Evolutionary conservation across 2,797 vertebrate genomes (phyloP).

Genomic region (Enteromius paludinosus): DNA sequence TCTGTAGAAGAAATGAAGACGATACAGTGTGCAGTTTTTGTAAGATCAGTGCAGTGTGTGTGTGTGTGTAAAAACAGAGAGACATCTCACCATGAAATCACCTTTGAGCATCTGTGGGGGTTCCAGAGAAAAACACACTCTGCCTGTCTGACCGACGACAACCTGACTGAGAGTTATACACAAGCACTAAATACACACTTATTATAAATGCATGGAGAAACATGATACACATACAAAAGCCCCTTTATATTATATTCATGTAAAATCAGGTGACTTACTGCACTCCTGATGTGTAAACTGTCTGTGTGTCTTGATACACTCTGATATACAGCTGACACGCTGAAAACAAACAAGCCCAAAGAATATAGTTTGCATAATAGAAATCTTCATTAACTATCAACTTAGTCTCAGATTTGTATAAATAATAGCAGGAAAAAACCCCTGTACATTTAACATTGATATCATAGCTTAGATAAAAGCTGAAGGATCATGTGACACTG

Average conservation of each 20-base stretch:
- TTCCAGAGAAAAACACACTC: slow-evolving; percentile 83
- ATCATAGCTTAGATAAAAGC: background rate
- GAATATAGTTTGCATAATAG: background rate
- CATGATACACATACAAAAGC: background rate
- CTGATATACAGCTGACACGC: slow-evolving; percentile 87
- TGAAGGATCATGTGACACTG: too few relatives aligned
- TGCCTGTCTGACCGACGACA: slow-evolving; percentile 75
- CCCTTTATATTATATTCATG: background rate
- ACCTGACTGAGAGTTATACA: slow-evolving; percentile 73
- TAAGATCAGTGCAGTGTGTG: background rate
- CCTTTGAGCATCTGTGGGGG: slow-evolving; percentile 92
- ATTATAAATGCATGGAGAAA: background rate
- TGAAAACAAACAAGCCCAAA: slow-evolving; percentile 62
- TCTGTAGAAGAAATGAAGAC: slow-evolving; percentile 67
- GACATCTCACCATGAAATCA: slow-evolving; percentile 87
- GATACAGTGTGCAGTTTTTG: background rate
- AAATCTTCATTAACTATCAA: background rate
- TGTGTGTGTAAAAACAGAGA: background rate
- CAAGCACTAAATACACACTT: slow-evolving; percentile 31
- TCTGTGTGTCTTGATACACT: slow-evolving; percentile 89
- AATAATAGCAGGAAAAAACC: background rate
- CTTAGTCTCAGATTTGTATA: background rate
- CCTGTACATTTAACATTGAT: background rate
- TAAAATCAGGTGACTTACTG: slow-evolving; percentile 81
- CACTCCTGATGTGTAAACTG: slow-evolving; percentile 88